Conservation (phyloP, 2,797 vertebrate genomes). For the Pangasius sanitwongsei region DNA sequence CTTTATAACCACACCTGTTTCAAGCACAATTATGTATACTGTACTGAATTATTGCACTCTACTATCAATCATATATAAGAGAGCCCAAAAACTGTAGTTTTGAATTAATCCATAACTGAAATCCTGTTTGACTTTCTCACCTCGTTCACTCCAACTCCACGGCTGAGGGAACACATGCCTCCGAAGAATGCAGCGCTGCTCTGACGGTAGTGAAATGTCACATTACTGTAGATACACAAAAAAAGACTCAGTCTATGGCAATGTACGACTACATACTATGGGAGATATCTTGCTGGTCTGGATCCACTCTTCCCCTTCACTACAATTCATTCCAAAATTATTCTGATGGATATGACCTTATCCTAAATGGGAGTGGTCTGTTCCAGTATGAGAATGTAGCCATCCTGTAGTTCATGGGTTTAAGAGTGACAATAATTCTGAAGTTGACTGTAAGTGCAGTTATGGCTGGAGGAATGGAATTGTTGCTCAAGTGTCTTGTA, state of each 20-base stretch:
- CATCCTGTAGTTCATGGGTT: not conserved
- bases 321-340: not conserved
- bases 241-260: not conserved
- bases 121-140: slow-evolving; percentile 69
- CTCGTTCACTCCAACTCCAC: slow-evolving; percentile 97
- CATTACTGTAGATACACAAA: slow-evolving; percentile 76
- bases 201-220: slow-evolving; percentile 92
- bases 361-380: not conserved
- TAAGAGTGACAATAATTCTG: not conserved
- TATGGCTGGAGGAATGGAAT: not conserved
- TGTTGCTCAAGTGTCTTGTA: not conserved
- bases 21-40: not conserved
- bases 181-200: slow-evolving; percentile 93
- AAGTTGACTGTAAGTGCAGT: slow-evolving; percentile 2
- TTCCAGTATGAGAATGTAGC: not conserved
- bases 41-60: not conserved
- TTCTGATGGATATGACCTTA: not conserved
- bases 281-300: not conserved
- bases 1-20: not conserved
- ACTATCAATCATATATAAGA: not conserved
- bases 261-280: not conserved
- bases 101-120: not conserved
- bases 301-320: not conserved
- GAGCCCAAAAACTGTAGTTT: not conserved
- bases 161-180: slow-evolving; percentile 88